Percentiles rank a stretch among this genome's conserved stretches.
These are phyloP conservation scores for Arctocebus calabarensis DNA, from an alignment of 2,797 vertebrate genomes.

Conservation along the genomic window DNA sequence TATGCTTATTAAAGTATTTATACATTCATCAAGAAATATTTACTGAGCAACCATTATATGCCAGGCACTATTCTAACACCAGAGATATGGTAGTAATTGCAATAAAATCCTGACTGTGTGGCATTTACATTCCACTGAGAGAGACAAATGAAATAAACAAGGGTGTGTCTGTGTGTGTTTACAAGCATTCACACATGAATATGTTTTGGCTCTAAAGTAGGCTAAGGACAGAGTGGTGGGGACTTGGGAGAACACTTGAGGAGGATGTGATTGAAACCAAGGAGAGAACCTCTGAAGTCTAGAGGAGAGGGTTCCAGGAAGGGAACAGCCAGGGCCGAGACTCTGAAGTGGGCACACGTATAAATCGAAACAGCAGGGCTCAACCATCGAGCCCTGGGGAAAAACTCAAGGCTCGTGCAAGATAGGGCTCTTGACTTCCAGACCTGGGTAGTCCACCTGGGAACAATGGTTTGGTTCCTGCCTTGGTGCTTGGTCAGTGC, in stretches of 20 bases:
- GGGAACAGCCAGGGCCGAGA: neutral
- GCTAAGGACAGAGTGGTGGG: neutral
- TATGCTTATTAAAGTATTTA: neutral
- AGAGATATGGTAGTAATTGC: too few species aligned
- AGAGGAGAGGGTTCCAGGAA: neutral
- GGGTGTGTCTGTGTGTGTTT: neutral
- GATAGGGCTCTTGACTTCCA: too few species aligned
- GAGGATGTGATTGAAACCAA: neutral
- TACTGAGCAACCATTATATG: rapidly evolving
- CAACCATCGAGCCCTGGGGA: neutral
- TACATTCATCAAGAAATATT: neutral
- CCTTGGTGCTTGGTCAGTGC: neutral
- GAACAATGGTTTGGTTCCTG: rapidly evolving
- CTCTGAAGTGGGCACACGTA: rapidly evolving
- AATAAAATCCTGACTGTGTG: neutral
- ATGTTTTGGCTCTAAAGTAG: neutral
- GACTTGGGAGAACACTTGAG: neutral
- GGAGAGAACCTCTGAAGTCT: neutral
- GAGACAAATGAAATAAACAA: neutral
- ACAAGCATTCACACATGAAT: rapidly evolving
- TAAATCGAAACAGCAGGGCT: neutral
- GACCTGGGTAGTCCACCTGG: rapidly evolving
- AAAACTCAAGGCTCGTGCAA: neutral
- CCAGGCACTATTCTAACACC: rapidly evolving
- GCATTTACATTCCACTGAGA: neutral